These are phyloP conservation scores for Syngnathus typhle DNA, from an alignment of 2,113 vertebrate genomes.

Conservation along the genomic window DNA sequence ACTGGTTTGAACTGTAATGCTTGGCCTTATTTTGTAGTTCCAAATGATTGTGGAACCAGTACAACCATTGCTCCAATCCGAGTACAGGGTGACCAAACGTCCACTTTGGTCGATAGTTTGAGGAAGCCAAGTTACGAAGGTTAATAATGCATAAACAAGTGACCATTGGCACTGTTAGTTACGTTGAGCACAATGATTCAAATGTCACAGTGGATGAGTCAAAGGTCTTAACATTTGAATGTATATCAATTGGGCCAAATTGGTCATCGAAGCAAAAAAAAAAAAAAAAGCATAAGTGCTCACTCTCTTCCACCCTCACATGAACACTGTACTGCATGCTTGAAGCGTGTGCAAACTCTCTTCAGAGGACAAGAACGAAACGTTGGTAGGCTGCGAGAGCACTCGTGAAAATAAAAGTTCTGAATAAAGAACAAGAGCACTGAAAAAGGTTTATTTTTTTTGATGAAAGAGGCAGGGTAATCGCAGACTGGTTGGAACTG, in stretches of 20 bases:
- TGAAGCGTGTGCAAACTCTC: slow-evolving; percentile 34
- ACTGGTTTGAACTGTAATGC: slow-evolving; percentile 13
- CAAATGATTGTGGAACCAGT: slow-evolving; percentile 27
- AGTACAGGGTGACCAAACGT: background rate
- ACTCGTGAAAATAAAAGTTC: slow-evolving; percentile 34
- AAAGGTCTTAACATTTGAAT: slow-evolving; percentile 48
- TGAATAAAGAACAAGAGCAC: slow-evolving; percentile 40
- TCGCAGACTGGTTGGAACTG: slow-evolving; percentile 56
- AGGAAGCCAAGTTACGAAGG: slow-evolving; percentile 4
- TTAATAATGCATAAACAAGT: slow-evolving; percentile 29
- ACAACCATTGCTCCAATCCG: background rate
- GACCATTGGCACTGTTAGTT: slow-evolving; percentile 40
- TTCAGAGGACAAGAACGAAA: slow-evolving; percentile 40
- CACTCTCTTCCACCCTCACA: slow-evolving; percentile 16
- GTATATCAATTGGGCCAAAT: slow-evolving; percentile 61
- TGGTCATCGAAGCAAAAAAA: slow-evolving; percentile 56
- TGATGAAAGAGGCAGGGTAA: slow-evolving; percentile 46
- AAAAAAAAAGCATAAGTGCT: slow-evolving; percentile 29
- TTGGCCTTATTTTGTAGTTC: slow-evolving; percentile 29
- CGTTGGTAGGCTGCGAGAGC: slow-evolving; percentile 29
- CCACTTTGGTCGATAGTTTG: background rate
- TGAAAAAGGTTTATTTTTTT: slow-evolving; percentile 55
- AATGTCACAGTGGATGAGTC: slow-evolving; percentile 16
- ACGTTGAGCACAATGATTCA: slow-evolving; percentile 41
- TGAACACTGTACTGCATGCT: slow-evolving; percentile 32